Conservation (phyloP, 35 echinoderm and acorn worm species). For the Apostichopus californicus region DNA sequence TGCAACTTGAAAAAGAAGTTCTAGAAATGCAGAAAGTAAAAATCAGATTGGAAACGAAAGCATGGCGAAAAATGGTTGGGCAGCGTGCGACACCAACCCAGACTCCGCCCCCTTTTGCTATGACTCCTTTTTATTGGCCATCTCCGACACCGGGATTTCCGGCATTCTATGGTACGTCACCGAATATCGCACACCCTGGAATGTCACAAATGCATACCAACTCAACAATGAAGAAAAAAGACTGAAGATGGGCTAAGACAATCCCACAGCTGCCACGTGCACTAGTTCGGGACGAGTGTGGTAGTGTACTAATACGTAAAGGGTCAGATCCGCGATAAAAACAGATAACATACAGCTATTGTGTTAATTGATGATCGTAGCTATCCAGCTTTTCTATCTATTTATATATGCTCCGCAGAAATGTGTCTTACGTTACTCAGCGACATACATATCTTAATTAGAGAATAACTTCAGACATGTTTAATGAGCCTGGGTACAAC, state of each 20-base stretch:
- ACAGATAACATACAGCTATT: no score
- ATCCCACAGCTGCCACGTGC: no score
- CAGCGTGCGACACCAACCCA: conserved; percentile 10
- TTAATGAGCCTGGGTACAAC: no score
- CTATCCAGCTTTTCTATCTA: no score
- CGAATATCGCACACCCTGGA: conserved; percentile 15
- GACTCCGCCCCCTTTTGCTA: conserved; percentile 33
- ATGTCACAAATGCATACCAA: conserved; percentile 24
- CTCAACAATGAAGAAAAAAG: conserved; percentile 21
- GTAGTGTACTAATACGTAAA: no score
- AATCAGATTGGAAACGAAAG: conserved; percentile 49
- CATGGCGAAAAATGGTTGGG: conserved; percentile 31
- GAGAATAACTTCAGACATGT: no score
- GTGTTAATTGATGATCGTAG: no score
- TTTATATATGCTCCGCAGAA: no score
- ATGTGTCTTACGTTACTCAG: no score
- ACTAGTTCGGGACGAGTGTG: no score
- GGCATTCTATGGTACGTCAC: conserved; percentile 33
- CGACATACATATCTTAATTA: no score
- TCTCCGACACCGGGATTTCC: conserved; percentile 49
- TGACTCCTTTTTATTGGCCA: conserved; percentile 56
- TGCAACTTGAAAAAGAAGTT: conserved; percentile 51
- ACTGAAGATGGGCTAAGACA: neutral
- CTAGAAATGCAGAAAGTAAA: conserved; percentile 58
- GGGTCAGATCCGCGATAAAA: no score